A percentile compares a stretch with the other conserved stretches of the same genome.
These are phyloP conservation scores for Drosophila infuscata DNA, from an alignment of 2,888 invertebrate genomes.

Conservation along the genomic window DNA sequence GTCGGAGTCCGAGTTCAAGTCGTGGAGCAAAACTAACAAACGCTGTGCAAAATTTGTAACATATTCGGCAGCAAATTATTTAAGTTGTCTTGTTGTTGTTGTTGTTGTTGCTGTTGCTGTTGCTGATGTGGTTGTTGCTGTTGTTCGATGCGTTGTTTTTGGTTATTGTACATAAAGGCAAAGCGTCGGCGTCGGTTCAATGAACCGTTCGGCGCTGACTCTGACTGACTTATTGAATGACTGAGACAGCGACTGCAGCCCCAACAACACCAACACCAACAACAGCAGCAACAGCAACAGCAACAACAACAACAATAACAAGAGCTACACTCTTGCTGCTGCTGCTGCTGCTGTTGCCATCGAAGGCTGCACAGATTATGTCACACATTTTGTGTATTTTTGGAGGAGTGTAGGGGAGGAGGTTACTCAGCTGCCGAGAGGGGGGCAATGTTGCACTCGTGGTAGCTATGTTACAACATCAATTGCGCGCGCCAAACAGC, in stretches of 20 bases:
- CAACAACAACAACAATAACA: slow-evolving; percentile 23
- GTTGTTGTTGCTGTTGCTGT: slow-evolving; percentile 17
- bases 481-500: slow-evolving; percentile 80
- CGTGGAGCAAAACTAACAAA: slow-evolving; percentile 69
- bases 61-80: slow-evolving; percentile 77
- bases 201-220: slow-evolving; percentile 65
- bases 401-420: slow-evolving; percentile 63
- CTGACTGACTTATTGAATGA: slow-evolving; percentile 80
- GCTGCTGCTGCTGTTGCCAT: slow-evolving; percentile 47
- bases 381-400: slow-evolving; percentile 75
- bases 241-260: slow-evolving; percentile 62
- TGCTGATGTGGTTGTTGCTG: slow-evolving; percentile 34
- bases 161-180: slow-evolving; percentile 74
- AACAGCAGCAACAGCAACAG: slow-evolving; percentile 10
- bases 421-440: slow-evolving; percentile 33
- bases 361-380: slow-evolving; percentile 81
- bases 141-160: slow-evolving; percentile 56
- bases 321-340: slow-evolving; percentile 27
- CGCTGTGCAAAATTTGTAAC: slow-evolving; percentile 74
- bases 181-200: slow-evolving; percentile 65
- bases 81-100: slow-evolving; percentile 60
- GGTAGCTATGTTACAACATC: slow-evolving; percentile 82
- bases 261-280: slow-evolving; percentile 23
- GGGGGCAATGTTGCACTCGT: slow-evolving; percentile 75
- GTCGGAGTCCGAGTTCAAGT: slow-evolving; percentile 31